Conservation (phyloP, 2,888 invertebrate species). For the Acleris holmiana region DNA sequence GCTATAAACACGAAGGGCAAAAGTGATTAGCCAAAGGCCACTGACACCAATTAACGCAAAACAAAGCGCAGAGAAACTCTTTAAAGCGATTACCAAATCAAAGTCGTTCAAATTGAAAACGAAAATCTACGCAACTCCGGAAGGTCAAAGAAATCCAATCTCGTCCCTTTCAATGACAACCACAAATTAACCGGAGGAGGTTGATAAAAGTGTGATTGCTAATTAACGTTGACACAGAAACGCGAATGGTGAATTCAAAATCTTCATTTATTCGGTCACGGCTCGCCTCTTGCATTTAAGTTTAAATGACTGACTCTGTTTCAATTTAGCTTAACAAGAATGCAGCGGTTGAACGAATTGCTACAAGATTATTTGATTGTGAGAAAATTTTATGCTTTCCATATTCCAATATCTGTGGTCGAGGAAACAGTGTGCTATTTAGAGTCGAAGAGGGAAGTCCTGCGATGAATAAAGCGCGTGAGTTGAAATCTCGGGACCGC, state of each 20-base stretch:
- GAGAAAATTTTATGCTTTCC: slow-evolving; percentile 77
- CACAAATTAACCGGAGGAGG: slow-evolving; percentile 61
- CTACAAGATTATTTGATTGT: slow-evolving; percentile 82
- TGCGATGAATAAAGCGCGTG: slow-evolving; percentile 79
- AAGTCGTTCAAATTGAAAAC: slow-evolving; percentile 63
- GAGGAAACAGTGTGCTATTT: slow-evolving; percentile 67
- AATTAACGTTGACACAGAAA: slow-evolving; percentile 84
- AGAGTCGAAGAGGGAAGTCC: slow-evolving; percentile 67
- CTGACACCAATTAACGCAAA: slow-evolving; percentile 49
- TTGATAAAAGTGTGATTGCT: slow-evolving; percentile 81
- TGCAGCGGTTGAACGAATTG: slow-evolving; percentile 79
- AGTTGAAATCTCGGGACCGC: slow-evolving; percentile 55
- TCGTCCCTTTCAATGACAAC: slow-evolving; percentile 66
- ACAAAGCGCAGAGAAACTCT: slow-evolving; percentile 50
- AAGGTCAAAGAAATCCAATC: slow-evolving; percentile 76
- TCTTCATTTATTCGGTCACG: slow-evolving; percentile 83
- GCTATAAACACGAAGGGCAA: slow-evolving; percentile 36
- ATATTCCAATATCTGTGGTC: slow-evolving; percentile 65
- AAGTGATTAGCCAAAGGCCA: slow-evolving; percentile 40
- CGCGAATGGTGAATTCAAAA: slow-evolving; percentile 77
- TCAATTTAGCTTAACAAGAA: slow-evolving; percentile 83
- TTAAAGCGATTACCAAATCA: slow-evolving; percentile 59
- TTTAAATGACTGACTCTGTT: slow-evolving; percentile 83
- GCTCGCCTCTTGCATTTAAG: slow-evolving; percentile 78
- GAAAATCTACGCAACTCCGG: slow-evolving; percentile 61